Conservation (phyloP, 2,113 vertebrate species). For the Sisor rabdophorus region DNA sequence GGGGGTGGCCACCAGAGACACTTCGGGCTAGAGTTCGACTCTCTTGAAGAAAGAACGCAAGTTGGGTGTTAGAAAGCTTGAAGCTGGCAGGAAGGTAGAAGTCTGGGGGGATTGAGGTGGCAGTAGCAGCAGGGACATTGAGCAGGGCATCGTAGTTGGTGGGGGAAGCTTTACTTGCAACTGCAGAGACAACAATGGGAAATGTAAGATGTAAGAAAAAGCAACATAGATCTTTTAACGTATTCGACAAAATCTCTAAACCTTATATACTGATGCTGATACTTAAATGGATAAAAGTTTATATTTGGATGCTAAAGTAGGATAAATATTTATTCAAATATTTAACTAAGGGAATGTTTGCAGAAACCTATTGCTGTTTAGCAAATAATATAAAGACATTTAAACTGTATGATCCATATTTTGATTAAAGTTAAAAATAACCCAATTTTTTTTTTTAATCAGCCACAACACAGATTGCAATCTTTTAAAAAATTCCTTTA, state of each 20-base stretch:
- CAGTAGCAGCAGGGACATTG: constrained; percentile 59
- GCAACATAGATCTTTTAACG: too few relatives aligned
- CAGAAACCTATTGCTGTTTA: not conserved
- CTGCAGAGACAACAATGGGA: constrained; percentile 58
- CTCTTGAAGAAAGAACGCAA: constrained; percentile 93
- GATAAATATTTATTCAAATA: constrained; percentile 5
- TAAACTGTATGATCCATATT: constrained; percentile 9
- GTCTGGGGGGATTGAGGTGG: constrained; percentile 59
- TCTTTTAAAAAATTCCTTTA: constrained; percentile 14
- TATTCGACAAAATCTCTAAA: too few relatives aligned
- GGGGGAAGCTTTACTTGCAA: constrained; percentile 72
- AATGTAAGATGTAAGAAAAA: not conserved
- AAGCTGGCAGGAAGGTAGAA: constrained; percentile 85
- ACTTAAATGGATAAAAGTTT: not conserved
- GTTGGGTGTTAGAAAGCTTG: constrained; percentile 88
- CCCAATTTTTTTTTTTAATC: not conserved
- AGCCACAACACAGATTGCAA: constrained; percentile 4
- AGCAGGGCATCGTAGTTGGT: constrained; percentile 75
- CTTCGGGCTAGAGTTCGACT: constrained; percentile 55
- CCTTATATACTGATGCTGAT: not conserved
- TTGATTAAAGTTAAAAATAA: constrained; percentile 1
- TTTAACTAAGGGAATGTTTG: constrained; percentile 2
- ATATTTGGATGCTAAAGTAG: not conserved
- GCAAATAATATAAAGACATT: not conserved
- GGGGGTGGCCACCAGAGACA: constrained; percentile 64